These are phyloP conservation scores for Sitobion miscanthi DNA, from an alignment of 1,140 invertebrate species.

Conservation along the genomic window DNA sequence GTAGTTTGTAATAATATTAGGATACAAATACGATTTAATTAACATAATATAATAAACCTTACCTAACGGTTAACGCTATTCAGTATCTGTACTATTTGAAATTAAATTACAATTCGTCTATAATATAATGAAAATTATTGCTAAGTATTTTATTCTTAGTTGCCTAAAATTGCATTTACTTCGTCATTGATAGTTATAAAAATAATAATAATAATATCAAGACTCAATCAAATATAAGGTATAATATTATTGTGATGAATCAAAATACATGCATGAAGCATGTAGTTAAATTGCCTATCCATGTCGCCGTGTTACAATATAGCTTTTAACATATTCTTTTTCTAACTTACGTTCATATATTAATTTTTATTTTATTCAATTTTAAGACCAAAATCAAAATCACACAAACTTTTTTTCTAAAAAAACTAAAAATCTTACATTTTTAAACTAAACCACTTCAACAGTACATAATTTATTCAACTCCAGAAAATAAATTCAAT, in stretches of 20 bases:
- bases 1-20: neutral
- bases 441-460: neutral
- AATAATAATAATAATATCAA: neutral
- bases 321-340: neutral
- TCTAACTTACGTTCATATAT: no score
- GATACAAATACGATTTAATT: neutral
- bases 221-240: neutral
- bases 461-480: neutral
- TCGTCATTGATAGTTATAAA: no score
- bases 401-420: no score
- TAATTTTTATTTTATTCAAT: neutral
- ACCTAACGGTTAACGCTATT: neutral
- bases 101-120: neutral
- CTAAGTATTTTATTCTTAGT: neutral
- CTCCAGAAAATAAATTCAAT: neutral
- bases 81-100: neutral
- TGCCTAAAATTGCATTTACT: no score
- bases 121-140: neutral
- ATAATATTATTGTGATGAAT: neutral
- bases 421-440: neutral
- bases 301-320: neutral
- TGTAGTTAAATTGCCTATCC: neutral
- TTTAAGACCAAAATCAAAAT: neutral
- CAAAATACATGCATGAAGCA: neutral
- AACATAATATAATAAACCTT: neutral